Evolutionary conservation across 2,888 invertebrate species (phyloP).

Genomic region (Lacanobia wlatinum): DNA sequence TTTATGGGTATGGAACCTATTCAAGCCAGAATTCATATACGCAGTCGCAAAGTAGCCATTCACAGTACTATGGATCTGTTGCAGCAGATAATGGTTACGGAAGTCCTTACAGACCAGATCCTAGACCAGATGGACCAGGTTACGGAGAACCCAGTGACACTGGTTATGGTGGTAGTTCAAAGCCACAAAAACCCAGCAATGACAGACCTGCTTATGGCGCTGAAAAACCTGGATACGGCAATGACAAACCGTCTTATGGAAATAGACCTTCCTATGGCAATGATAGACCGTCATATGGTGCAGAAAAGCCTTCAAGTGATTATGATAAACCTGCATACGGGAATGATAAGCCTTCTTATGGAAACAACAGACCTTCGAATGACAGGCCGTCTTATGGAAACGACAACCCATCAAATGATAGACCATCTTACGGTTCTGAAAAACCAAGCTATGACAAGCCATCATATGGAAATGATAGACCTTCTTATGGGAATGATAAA

Average conservation of each 20-base stretch:
- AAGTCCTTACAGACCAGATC: constrained; percentile 45
- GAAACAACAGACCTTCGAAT: constrained; percentile 32
- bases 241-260: constrained; percentile 19
- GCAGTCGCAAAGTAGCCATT: constrained; percentile 68
- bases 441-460: constrained; percentile 40
- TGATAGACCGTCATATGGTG: constrained; percentile 47
- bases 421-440: constrained; percentile 47
- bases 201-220: constrained; percentile 53
- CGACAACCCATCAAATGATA: constrained; percentile 40
- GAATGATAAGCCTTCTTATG: constrained; percentile 54
- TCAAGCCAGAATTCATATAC: constrained; percentile 74
- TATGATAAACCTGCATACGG: constrained; percentile 58
- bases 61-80: constrained; percentile 66
- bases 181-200: constrained; percentile 52
- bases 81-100: constrained; percentile 59
- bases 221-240: constrained; percentile 39
- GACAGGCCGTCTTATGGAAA: constrained; percentile 25
- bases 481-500: constrained; percentile 41
- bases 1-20: constrained; percentile 76
- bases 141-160: constrained; percentile 50
- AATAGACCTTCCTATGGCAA: constrained; percentile 5
- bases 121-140: constrained; percentile 48
- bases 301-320: constrained; percentile 52
- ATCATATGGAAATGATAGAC: constrained; percentile 43
- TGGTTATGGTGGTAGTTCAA: constrained; percentile 41